Conservation (phyloP, 2,888 invertebrate species). For the Pachycephus smyrnensis region DNA sequence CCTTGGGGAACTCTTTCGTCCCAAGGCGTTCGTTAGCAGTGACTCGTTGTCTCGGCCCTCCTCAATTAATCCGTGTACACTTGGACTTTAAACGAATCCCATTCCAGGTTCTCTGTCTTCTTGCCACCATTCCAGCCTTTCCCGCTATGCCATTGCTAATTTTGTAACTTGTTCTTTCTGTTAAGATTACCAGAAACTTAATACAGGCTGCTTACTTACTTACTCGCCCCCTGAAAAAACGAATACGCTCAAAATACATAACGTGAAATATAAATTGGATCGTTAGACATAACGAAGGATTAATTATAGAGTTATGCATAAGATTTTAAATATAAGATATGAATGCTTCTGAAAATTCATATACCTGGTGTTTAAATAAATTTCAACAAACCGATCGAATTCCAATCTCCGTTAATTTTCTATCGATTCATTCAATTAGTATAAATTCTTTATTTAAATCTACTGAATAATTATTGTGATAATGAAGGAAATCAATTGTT, state of each 20-base stretch:
- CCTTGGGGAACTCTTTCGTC: constrained; percentile 12
- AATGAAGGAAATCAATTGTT: too few relatives aligned
- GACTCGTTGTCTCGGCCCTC: constrained; percentile 23
- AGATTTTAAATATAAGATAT: neutral
- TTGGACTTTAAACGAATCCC: constrained; percentile 24
- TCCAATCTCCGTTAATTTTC: neutral
- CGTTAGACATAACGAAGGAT: neutral
- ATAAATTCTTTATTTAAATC: neutral
- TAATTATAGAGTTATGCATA: neutral
- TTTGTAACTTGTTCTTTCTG: constrained; percentile 16
- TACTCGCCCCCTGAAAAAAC: neutral
- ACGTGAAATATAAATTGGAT: neutral
- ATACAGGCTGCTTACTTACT: neutral
- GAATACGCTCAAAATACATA: neutral
- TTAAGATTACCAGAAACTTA: neutral
- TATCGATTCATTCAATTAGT: neutral
- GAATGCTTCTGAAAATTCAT: neutral
- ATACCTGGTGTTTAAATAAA: neutral
- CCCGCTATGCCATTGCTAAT: constrained; percentile 10
- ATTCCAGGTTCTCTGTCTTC: constrained; percentile 10
- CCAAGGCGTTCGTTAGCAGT: constrained; percentile 27
- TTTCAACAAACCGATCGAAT: neutral
- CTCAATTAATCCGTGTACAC: constrained; percentile 26
- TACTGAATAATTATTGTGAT: too few relatives aligned
- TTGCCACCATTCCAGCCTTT: neutral